These are phyloP conservation scores for Cephus pulcher DNA, from an alignment of 2,888 invertebrate species.

Conservation along the genomic window DNA sequence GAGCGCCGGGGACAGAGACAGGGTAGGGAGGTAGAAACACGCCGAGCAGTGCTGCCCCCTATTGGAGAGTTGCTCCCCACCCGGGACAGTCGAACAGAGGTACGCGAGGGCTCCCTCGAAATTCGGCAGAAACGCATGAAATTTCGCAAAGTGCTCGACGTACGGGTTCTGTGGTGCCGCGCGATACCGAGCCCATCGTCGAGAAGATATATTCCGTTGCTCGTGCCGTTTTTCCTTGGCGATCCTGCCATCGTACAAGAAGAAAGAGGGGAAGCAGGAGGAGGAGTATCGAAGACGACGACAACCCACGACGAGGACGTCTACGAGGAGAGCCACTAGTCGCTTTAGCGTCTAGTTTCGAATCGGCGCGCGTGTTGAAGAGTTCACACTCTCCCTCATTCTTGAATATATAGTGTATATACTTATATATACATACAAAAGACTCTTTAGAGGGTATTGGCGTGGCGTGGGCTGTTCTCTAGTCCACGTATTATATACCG, in stretches of 20 bases:
- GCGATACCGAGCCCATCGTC: background rate
- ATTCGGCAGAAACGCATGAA: constrained; percentile 20
- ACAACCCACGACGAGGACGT: background rate
- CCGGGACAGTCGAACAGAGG: constrained; percentile 50
- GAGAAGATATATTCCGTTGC: background rate
- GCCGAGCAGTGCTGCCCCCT: constrained; percentile 54
- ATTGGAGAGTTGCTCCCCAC: constrained; percentile 50
- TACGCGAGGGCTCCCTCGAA: constrained; percentile 25
- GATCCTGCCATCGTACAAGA: background rate
- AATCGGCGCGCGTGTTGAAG: background rate
- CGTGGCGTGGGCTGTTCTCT: background rate
- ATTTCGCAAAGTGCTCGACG: constrained; percentile 22
- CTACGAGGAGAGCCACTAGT: background rate
- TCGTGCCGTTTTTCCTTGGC: background rate
- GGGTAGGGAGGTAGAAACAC: constrained; percentile 31
- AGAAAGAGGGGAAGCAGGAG: background rate
- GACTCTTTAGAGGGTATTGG: background rate
- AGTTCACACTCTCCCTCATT: background rate
- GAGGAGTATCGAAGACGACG: background rate
- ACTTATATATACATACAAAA: background rate
- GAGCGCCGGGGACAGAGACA: constrained; percentile 19
- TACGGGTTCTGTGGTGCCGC: background rate
- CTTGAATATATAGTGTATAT: background rate
- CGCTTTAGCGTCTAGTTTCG: background rate
- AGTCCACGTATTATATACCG: background rate